Evolutionary conservation across 1,140 invertebrate genomes (phyloP), one percentile per base, ranked within the genome.

Genomic region (Megalopta genalis): DNA sequence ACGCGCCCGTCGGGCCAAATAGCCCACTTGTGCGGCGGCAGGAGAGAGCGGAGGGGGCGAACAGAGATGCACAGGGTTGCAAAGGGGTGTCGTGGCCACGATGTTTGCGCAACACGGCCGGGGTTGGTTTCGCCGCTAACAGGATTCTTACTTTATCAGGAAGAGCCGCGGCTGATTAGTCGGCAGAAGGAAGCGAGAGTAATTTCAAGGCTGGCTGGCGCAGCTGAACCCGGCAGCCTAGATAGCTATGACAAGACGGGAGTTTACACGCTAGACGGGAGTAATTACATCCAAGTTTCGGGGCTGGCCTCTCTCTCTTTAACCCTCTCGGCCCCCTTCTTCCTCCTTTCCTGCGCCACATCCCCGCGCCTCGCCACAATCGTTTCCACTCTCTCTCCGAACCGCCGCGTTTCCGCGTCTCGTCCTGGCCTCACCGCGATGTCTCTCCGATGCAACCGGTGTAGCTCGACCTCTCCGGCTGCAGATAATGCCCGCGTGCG

Each of bases 221-320:
- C 85, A 85, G 87, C 87, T 88, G 85, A 87, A 87, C 81, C 80
- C 84, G 68, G 74, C 69, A 76, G 60, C 65, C 63, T n/a, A 82
- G 87, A 88, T 88, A 88, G 87, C 76, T 86, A 87, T 88, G 88
- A 88, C 88, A 88, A 87, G 87, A 88, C 87, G 84, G 83, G 86
- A 88, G 87, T 88, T 88, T 88, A 88, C 84, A 84, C 84, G 87
- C 79, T 83, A 88, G 88, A 87, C 81, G 88, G 79, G 86, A 88
- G 88, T 88, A 88, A 88, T 88, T 88, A 88, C 87, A 88, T 88
- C 87, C 87, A 88, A 88, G 87, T 88, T 88, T 88, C 82, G 86
- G 83, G 27, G 66, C 77, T 37, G 77, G 84, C 68, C 81, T 86
- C 85, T 68, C 59, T 37, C 57, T 78, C 59, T 78, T 18, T 71